Conservation (phyloP, 2,113 vertebrate genomes). For the Stigmatopora argus region DNA sequence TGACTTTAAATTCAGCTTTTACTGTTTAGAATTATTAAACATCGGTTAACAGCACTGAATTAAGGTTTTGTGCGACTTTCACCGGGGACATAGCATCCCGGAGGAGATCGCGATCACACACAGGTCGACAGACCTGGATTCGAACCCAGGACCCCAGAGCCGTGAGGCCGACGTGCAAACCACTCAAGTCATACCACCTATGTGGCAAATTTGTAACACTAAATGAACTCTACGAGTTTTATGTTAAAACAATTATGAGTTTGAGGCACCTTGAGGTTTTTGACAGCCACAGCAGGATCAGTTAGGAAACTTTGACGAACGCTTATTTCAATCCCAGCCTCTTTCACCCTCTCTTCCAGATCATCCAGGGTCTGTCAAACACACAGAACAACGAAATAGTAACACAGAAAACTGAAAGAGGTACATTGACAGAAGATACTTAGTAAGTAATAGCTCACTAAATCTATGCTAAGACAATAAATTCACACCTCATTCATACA, state of each 20-base stretch:
- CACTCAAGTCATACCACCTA: no score
- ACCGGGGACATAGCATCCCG: no score
- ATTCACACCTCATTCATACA: constrained; percentile 1
- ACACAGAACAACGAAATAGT: not conserved
- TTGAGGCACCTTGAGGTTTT: constrained; percentile 85
- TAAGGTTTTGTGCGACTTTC: no score
- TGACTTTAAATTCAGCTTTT: no score
- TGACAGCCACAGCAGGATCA: constrained; percentile 86
- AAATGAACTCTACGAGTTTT: not conserved
- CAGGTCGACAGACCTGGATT: no score
- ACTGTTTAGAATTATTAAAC: no score
- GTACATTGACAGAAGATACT: not conserved
- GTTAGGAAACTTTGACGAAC: constrained; percentile 94
- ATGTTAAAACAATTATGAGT: not conserved
- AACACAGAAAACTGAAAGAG: not conserved
- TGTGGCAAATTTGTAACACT: not conserved
- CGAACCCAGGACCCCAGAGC: no score
- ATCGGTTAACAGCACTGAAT: no score
- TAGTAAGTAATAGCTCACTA: not conserved
- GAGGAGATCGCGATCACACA: no score
- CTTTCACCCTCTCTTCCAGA: constrained; percentile 85
- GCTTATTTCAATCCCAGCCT: constrained; percentile 91
- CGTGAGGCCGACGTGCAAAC: no score
- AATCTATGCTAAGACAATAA: not conserved
- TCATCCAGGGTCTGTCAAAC: constrained; percentile 84